phyloP scores from a whole-genome alignment of 2,113 vertebrate species.

The Cettia cetti region DNA sequence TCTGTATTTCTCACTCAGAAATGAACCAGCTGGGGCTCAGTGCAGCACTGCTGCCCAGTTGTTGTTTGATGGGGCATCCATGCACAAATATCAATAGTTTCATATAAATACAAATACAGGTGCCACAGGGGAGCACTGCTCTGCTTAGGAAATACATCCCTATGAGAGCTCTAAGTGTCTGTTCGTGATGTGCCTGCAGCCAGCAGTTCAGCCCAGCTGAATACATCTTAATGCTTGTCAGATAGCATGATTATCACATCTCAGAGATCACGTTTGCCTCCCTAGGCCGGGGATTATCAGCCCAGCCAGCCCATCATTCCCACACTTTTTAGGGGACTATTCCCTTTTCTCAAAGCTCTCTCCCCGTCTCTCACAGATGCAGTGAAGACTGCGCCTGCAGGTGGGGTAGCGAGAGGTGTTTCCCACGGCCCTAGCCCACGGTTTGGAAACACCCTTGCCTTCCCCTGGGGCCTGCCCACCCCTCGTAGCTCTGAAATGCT shows the following conservation, averaged over 20 bases:
- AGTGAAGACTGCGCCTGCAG: not conserved
- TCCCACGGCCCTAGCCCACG: not conserved
- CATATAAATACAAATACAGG: not conserved
- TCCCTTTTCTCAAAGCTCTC: not conserved
- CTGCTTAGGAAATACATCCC: not conserved
- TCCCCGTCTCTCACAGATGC: not conserved
- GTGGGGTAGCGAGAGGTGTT: not conserved
- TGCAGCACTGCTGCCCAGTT: not conserved
- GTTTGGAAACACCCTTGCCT: not conserved
- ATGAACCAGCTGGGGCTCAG: not conserved
- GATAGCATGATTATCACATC: not conserved
- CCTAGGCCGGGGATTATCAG: not conserved
- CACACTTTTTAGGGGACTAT: not conserved
- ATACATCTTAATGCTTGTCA: not conserved
- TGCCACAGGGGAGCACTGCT: not conserved
- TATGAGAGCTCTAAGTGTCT: not conserved
- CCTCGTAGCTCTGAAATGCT: not conserved
- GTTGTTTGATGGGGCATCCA: rapidly evolving
- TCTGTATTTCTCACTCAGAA: not conserved
- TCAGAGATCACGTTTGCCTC: not conserved
- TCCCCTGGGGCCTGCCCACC: not conserved
- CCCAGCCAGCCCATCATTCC: not conserved
- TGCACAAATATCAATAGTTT: not conserved
- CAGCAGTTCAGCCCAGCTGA: not conserved
- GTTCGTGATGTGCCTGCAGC: not conserved